phyloP scores from a whole-genome alignment of 2,888 invertebrate species.

The Leucophora obtusa region DNA sequence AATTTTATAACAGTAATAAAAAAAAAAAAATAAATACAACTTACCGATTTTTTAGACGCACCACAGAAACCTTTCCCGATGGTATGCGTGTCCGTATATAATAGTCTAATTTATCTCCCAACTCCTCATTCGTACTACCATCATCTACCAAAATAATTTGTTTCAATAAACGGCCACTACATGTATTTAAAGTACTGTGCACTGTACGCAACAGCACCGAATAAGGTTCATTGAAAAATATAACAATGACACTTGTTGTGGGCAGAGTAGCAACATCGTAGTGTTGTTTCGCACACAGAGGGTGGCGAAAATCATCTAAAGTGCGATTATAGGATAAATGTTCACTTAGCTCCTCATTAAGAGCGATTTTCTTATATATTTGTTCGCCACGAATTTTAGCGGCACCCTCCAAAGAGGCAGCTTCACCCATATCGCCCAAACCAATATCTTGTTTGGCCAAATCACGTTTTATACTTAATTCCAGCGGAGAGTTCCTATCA shows the following conservation, averaged over 20 bases:
- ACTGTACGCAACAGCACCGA: constrained; percentile 88
- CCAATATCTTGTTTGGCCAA: constrained; percentile 84
- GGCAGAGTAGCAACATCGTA: constrained; percentile 84
- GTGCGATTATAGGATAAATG: constrained; percentile 91
- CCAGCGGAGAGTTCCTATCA: constrained; percentile 69
- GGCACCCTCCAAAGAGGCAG: constrained; percentile 83
- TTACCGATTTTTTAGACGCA: constrained; percentile 86
- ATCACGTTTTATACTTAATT: constrained; percentile 81
- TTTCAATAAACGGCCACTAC: constrained; percentile 83
- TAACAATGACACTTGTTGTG: constrained; percentile 88
- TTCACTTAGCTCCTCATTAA: constrained; percentile 93
- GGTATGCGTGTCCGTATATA: constrained; percentile 88
- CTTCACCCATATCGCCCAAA: constrained; percentile 86
- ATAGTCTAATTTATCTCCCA: constrained; percentile 87
- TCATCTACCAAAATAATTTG: constrained; percentile 98
- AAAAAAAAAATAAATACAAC: constrained; percentile 47
- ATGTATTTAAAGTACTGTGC: constrained; percentile 85
- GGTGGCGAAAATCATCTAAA: constrained; percentile 76
- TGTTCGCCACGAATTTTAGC: constrained; percentile 84
- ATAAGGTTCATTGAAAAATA: constrained; percentile 95
- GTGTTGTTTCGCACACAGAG: constrained; percentile 71
- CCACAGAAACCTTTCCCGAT: constrained; percentile 83
- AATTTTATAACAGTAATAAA: too few relatives aligned
- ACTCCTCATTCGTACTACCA: constrained; percentile 87
- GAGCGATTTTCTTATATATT: constrained; percentile 88